Evolutionary conservation across 2,113 vertebrate species (phyloP).

Genomic region (Protobothrops flavoviridis): DNA sequence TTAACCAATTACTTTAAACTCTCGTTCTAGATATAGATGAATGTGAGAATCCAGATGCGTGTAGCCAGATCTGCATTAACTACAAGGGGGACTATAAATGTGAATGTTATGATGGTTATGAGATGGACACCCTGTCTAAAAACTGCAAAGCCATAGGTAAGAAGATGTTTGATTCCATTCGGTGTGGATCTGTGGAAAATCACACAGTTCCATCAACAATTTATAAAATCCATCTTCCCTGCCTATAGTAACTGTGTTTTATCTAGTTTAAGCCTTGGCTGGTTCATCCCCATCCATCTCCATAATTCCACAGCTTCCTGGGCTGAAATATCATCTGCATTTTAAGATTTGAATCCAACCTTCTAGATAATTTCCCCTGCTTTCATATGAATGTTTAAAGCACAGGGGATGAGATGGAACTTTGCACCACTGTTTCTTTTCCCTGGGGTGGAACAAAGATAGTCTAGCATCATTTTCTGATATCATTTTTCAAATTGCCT

Average conservation of each 20-base stretch:
- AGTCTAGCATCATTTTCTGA: neutral
- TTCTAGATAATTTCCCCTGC: neutral
- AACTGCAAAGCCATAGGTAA: slow-evolving; percentile 97
- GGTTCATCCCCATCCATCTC: neutral
- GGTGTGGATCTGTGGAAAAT: slow-evolving; percentile 26
- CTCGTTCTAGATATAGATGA: slow-evolving; percentile 90
- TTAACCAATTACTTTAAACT: slow-evolving; percentile 64
- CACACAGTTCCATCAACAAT: neutral
- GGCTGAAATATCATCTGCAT: neutral
- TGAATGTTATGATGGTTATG: slow-evolving; percentile 93
- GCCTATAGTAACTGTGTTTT: neutral
- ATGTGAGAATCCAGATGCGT: slow-evolving; percentile 92
- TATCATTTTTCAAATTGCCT: neutral
- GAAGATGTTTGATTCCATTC: slow-evolving; percentile 35
- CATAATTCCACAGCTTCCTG: neutral
- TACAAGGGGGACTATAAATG: slow-evolving; percentile 99
- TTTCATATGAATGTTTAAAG: neutral
- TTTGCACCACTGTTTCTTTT: neutral
- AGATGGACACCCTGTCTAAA: slow-evolving; percentile 93
- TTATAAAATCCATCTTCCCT: neutral
- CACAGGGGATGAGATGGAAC: neutral
- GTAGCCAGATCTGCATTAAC: slow-evolving; percentile 98
- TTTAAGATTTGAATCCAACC: neutral
- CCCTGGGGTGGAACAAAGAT: neutral
- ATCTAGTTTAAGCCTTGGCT: neutral